These are phyloP conservation scores for Cotesia typhae DNA, from an alignment of 1,140 invertebrate genomes.

Conservation along the genomic window DNA sequence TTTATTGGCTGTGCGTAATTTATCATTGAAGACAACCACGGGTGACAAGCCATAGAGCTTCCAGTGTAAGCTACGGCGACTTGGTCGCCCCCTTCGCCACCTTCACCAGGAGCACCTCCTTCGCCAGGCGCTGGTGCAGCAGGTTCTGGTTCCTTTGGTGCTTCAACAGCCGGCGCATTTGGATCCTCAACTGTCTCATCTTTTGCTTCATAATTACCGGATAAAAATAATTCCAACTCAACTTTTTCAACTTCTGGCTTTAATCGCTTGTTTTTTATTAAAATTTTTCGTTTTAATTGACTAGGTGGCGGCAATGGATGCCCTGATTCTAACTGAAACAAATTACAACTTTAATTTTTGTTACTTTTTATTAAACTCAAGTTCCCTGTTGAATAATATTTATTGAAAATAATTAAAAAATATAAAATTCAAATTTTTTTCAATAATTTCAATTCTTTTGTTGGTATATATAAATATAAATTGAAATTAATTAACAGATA, in stretches of 20 bases:
- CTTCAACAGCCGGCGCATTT: conserved; percentile 72
- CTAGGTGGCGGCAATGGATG: conserved; percentile 88
- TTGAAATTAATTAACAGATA: no score
- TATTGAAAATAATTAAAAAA: no score
- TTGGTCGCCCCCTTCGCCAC: conserved; percentile 70
- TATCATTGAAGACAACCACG: conserved; percentile 98
- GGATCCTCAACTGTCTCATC: conserved; percentile 87
- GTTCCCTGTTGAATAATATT: no score
- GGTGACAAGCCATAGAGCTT: conserved; percentile 98
- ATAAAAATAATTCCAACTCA: conserved; percentile 87
- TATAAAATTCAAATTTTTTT: no score
- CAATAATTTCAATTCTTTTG: no score
- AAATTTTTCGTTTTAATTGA: conserved; percentile 90
- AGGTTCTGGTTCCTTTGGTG: conserved; percentile 44
- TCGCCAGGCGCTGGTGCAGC: conserved; percentile 39
- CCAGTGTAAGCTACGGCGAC: conserved; percentile 82
- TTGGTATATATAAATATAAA: no score
- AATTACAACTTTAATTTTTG: neutral
- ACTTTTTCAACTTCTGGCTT: conserved; percentile 97
- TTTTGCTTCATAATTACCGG: conserved; percentile 90
- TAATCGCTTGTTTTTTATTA: conserved; percentile 98
- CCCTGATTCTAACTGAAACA: conserved; percentile 81
- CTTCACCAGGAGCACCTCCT: conserved; percentile 54
- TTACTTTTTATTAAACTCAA: neutral
- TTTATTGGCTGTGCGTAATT: conserved; percentile 99